phyloP scores from a whole-genome alignment of 2,888 invertebrate genomes.

The Cactoblastis cactorum region DNA sequence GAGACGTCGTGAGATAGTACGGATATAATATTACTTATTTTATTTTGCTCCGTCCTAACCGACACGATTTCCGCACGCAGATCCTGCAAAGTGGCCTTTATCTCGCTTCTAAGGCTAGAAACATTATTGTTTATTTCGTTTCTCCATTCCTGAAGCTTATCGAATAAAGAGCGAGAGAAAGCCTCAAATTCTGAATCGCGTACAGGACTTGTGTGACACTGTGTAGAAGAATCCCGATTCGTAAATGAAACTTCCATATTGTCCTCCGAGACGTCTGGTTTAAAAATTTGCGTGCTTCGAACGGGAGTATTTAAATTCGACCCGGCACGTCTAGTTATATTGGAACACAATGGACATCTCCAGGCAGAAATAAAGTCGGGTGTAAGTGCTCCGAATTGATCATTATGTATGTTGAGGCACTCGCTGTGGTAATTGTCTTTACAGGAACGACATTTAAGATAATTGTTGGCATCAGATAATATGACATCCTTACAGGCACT shows the following conservation, averaged over 20 bases:
- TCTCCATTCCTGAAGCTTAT: neutral
- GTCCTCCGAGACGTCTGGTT: neutral
- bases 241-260: neutral
- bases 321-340: neutral
- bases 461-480: neutral
- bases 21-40: neutral
- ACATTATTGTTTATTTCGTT: neutral
- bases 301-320: neutral
- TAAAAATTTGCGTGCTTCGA: neutral
- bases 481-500: neutral
- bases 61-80: neutral
- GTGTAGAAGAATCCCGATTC: neutral
- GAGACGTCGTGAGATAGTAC: neutral
- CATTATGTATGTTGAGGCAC: neutral
- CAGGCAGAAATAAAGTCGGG: neutral
- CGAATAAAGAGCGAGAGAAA: neutral
- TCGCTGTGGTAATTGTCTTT: neutral
- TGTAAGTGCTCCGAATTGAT: neutral
- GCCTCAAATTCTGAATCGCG: neutral
- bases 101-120: neutral
- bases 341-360: neutral
- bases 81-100: neutral
- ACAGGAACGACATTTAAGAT: neutral
- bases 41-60: neutral
- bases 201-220: neutral